Evolutionary conservation across 2,797 vertebrate genomes (phyloP).

Genomic region (Molossus molossus): DNA sequence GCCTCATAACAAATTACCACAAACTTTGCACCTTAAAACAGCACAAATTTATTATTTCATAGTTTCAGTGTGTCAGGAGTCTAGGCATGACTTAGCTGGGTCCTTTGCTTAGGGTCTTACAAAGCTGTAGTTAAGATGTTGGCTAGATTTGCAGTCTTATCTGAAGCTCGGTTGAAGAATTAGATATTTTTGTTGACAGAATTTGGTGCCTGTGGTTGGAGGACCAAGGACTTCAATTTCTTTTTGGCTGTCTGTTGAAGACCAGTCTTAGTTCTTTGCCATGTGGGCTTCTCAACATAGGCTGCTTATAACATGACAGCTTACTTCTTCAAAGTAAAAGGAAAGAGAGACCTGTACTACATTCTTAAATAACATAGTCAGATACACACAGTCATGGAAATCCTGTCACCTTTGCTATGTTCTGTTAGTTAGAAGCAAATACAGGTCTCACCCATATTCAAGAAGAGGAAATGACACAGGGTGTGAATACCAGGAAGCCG

Average conservation of each 20-base stretch:
- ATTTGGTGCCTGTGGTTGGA: neutral
- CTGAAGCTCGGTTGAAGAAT: neutral
- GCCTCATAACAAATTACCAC: conserved; percentile 17
- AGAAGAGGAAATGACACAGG: neutral
- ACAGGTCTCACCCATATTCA: neutral
- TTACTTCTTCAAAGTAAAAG: neutral
- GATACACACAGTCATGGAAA: neutral
- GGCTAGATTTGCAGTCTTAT: neutral
- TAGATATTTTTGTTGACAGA: conserved; percentile 6
- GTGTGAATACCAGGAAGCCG: neutral
- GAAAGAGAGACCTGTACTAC: neutral
- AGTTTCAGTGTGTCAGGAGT: conserved; percentile 15
- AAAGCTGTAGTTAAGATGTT: conserved; percentile 8
- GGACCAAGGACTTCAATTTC: neutral
- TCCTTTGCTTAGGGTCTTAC: conserved; percentile 16
- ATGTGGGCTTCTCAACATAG: neutral
- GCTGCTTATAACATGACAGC: neutral
- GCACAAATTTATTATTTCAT: conserved; percentile 40
- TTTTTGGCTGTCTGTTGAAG: conserved; percentile 6
- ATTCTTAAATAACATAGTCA: conserved; percentile 3
- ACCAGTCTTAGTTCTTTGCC: neutral
- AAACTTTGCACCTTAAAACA: conserved; percentile 29
- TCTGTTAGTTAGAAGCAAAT: conserved; percentile 6
- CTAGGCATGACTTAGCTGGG: neutral
- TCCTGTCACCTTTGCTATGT: neutral